Evolutionary conservation across 1,140 invertebrate species (phyloP).

Genomic region (Drosophila chauvacae): DNA sequence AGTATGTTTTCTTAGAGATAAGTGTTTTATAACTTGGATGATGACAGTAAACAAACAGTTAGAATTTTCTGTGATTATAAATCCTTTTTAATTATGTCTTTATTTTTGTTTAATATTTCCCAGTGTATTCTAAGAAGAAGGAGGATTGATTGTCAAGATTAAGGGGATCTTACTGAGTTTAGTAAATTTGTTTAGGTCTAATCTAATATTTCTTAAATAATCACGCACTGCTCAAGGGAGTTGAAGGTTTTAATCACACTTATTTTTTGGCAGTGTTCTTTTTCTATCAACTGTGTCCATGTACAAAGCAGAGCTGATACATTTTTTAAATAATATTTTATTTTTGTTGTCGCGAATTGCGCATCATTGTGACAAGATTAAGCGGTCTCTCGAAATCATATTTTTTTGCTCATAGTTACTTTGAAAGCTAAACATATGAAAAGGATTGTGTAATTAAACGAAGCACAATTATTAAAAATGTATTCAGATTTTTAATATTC

Average conservation of each 20-base stretch:
- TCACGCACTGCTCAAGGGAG: background rate
- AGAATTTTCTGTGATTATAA: background rate
- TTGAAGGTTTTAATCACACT: background rate
- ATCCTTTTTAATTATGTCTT: background rate
- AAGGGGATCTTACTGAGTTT: background rate
- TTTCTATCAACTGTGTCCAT: background rate
- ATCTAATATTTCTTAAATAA: background rate
- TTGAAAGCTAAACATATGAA: background rate
- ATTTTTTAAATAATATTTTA: background rate
- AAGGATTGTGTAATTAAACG: background rate
- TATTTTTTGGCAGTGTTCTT: background rate
- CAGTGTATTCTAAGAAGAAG: background rate
- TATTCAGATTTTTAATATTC: too few species aligned
- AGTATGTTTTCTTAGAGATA: background rate
- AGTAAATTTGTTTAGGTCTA: constrained; percentile 1
- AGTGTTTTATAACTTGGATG: too few species aligned
- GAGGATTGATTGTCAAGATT: background rate
- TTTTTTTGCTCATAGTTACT: background rate
- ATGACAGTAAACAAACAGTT: fast-evolving
- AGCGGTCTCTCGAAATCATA: background rate
- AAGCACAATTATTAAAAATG: too few species aligned
- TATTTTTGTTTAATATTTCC: background rate
- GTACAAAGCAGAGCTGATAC: too few species aligned
- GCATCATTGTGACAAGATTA: background rate
- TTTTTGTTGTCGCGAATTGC: background rate